A percentile compares a stretch with the other conserved stretches of the same genome.
Evolutionary conservation across 1,140 invertebrate species (phyloP).

Genomic region (Microplitis mediator): DNA sequence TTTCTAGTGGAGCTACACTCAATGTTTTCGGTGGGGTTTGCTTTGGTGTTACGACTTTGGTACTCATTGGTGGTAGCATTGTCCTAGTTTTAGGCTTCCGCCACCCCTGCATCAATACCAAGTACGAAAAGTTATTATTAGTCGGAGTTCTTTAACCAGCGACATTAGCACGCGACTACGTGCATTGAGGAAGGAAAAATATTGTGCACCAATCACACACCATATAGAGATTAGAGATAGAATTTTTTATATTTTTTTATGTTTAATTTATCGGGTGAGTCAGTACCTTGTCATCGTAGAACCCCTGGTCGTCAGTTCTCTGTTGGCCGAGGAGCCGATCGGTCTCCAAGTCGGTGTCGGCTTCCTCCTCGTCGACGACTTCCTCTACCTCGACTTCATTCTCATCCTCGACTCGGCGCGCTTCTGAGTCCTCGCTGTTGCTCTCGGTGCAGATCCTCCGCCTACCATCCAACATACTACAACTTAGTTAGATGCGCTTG

Average conservation of each 20-base stretch:
- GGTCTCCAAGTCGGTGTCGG: slow-evolving; percentile 87
- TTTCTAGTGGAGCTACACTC: slow-evolving; percentile 56
- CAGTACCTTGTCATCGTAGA: slow-evolving; percentile 83
- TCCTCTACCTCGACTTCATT: slow-evolving; percentile 56
- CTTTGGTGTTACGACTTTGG: slow-evolving; percentile 62
- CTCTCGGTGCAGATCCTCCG: slow-evolving; percentile 55
- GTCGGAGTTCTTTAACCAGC: background rate
- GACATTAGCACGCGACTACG: slow-evolving; percentile 23
- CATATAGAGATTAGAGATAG: too few species aligned
- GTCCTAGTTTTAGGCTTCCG: slow-evolving; percentile 77
- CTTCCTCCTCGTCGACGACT: slow-evolving; percentile 71
- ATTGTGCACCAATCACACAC: slow-evolving; percentile 7
- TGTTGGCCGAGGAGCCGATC: slow-evolving; percentile 88
- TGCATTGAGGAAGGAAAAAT: slow-evolving; percentile 11
- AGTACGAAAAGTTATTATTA: slow-evolving; percentile 35
- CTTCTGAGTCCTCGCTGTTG: slow-evolving; percentile 58
- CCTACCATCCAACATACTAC: slow-evolving; percentile 60
- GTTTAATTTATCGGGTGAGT: slow-evolving; percentile 39
- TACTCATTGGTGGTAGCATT: slow-evolving; percentile 69
- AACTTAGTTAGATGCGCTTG: slow-evolving; percentile 57
- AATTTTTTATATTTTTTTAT: slow-evolving; percentile 52
- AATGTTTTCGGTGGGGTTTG: slow-evolving; percentile 62
- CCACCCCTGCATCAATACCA: slow-evolving; percentile 69
- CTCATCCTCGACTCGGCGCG: slow-evolving; percentile 49
- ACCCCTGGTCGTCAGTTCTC: slow-evolving; percentile 86